Evolutionary conservation across 2,888 invertebrate genomes (phyloP).

Genomic region (Pardosa pseudoannulata): DNA sequence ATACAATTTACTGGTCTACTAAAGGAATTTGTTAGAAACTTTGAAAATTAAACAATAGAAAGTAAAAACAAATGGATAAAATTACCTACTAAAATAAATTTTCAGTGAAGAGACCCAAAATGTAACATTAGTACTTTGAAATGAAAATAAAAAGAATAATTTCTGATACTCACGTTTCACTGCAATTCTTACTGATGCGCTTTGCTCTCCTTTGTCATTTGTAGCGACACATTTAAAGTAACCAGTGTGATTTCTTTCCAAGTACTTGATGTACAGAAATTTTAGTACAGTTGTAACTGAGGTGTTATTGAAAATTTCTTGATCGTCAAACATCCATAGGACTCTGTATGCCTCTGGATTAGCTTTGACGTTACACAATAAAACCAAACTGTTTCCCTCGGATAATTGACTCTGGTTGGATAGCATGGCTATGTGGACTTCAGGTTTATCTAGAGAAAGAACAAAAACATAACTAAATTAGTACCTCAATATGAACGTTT

Average conservation of each 20-base stretch:
- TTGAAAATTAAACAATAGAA: no score
- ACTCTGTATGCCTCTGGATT: constrained; percentile 26
- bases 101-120: no score
- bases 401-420: not conserved
- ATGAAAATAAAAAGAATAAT: no score
- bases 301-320: not conserved
- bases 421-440: not conserved
- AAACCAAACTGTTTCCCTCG: constrained; percentile 3
- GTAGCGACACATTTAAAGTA: constrained; percentile 23
- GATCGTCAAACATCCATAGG: constrained; percentile 27
- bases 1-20: no score
- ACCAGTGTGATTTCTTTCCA: constrained; percentile 24
- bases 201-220: constrained; percentile 29
- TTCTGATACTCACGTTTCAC: constrained; percentile 53
- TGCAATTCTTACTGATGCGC: constrained; percentile 1
- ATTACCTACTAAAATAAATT: no score
- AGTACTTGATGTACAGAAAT: not conserved
- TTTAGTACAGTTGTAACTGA: not conserved
- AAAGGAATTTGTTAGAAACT: no score
- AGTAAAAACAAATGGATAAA: no score
- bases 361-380: constrained; percentile 25
- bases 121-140: no score
- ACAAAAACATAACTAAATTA: not conserved
- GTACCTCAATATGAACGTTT: no score
- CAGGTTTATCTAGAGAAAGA: constrained; percentile 41